Conservation (phyloP, 2,113 vertebrate genomes). For the Thunnus maccoyii region DNA sequence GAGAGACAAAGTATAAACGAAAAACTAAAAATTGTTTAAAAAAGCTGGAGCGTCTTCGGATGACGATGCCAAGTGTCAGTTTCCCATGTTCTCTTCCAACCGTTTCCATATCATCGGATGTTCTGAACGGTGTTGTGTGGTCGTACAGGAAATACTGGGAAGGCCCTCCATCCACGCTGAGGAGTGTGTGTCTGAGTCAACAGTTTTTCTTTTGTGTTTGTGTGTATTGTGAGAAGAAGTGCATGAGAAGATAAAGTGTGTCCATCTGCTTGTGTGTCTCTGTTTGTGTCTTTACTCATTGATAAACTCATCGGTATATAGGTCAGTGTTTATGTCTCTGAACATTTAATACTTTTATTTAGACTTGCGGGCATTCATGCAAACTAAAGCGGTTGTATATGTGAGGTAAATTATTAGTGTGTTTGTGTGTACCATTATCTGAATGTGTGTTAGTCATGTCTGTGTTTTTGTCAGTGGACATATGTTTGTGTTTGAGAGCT, state of each 20-base stretch:
- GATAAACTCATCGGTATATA: conserved; percentile 11
- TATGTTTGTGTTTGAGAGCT: conserved; percentile 45
- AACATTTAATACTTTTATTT: conserved; percentile 16
- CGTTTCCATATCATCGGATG: background rate
- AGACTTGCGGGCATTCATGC: background rate
- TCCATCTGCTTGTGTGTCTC: background rate
- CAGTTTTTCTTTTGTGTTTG: background rate
- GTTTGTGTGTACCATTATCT: background rate
- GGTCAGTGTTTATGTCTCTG: conserved; percentile 4
- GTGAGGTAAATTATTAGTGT: background rate
- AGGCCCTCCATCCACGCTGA: background rate
- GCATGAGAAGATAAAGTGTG: conserved; percentile 5
- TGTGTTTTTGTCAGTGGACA: background rate
- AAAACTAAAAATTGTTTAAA: background rate
- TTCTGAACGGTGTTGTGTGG: conserved; percentile 2
- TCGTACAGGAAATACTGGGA: conserved; percentile 26
- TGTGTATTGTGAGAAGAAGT: conserved; percentile 38
- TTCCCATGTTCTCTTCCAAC: conserved; percentile 62
- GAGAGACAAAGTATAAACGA: background rate
- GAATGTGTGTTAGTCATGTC: background rate
- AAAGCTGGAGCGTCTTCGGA: background rate
- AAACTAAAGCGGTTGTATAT: conserved; percentile 3
- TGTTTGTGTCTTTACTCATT: conserved; percentile 27
- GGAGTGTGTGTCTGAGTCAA: conserved; percentile 32
- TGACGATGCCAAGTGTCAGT: conserved; percentile 20